Evolutionary conservation across 1,140 invertebrate genomes (phyloP).

Genomic region (Propsilocerus akamusi): DNA sequence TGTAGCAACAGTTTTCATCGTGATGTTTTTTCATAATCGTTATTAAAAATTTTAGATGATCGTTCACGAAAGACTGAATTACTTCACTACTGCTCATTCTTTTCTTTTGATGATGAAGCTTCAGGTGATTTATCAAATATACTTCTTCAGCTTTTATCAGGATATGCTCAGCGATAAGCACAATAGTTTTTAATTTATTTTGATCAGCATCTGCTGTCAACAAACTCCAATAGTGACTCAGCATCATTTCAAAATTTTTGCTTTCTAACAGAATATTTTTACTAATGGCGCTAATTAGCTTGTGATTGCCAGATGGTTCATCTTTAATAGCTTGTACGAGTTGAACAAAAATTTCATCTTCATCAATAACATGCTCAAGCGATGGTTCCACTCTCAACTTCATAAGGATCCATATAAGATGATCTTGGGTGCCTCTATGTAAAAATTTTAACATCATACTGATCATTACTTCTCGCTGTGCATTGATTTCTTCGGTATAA

Average conservation of each 20-base stretch:
- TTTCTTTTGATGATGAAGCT: conserved; percentile 25
- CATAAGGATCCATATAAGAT: not conserved
- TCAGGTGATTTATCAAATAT: conserved; percentile 26
- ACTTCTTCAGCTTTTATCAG: conserved; percentile 24
- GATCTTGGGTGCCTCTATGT: conserved; percentile 6
- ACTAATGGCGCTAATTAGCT: not conserved
- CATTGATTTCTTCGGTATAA: conserved; percentile 15
- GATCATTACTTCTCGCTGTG: conserved; percentile 21
- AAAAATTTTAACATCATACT: conserved; percentile 24
- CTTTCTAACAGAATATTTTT: conserved; percentile 21
- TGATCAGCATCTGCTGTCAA: conserved; percentile 14
- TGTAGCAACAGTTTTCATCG: too few relatives aligned
- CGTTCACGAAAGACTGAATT: not conserved
- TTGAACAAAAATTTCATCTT: not conserved
- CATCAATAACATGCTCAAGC: not conserved
- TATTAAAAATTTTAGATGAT: not conserved
- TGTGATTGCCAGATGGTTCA: not conserved
- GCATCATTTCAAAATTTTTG: conserved; percentile 18
- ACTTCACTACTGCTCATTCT: conserved; percentile 6
- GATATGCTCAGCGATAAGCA: conserved; percentile 21
- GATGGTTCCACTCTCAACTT: not conserved
- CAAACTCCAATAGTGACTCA: conserved; percentile 11
- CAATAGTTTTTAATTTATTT: not conserved
- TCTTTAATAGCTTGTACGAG: not conserved
- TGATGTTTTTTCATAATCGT: too few relatives aligned